These are phyloP conservation scores for Lycodopsis pacificus DNA, from an alignment of 2,797 vertebrate species.

Conservation along the genomic window DNA sequence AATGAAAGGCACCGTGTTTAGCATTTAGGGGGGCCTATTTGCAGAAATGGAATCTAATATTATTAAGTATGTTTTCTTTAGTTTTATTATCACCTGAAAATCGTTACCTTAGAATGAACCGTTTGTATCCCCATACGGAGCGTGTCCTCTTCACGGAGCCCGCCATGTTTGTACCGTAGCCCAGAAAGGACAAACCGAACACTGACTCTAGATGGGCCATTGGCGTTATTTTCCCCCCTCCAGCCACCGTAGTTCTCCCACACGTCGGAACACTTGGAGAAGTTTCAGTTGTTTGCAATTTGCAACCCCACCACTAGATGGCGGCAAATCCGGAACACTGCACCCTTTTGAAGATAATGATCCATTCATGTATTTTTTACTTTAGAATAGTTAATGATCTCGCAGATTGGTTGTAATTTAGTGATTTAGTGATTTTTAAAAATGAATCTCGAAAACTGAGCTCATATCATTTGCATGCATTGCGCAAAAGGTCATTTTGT, in stretches of 20 bases:
- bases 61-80: not conserved
- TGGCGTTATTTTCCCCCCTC: too few relatives aligned
- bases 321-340: not conserved
- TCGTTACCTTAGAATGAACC: too few relatives aligned
- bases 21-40: not conserved
- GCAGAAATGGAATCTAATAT: not conserved
- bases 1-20: not conserved
- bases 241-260: not conserved
- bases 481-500: not conserved
- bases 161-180: too few relatives aligned
- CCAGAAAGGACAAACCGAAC: not conserved
- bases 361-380: not conserved
- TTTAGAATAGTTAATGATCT: not conserved
- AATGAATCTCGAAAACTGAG: slow-evolving; percentile 1
- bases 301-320: too few relatives aligned
- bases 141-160: too few relatives aligned
- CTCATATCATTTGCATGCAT: not conserved
- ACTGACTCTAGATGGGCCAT: not conserved
- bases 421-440: not conserved
- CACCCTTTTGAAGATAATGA: not conserved
- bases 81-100: not conserved
- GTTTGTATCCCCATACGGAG: too few relatives aligned
- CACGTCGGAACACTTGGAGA: not conserved
- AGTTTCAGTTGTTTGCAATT: too few relatives aligned
- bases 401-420: not conserved